Evolutionary conservation across 2,797 vertebrate species (phyloP).

Genomic region (Chiroxiphia lanceolata): DNA sequence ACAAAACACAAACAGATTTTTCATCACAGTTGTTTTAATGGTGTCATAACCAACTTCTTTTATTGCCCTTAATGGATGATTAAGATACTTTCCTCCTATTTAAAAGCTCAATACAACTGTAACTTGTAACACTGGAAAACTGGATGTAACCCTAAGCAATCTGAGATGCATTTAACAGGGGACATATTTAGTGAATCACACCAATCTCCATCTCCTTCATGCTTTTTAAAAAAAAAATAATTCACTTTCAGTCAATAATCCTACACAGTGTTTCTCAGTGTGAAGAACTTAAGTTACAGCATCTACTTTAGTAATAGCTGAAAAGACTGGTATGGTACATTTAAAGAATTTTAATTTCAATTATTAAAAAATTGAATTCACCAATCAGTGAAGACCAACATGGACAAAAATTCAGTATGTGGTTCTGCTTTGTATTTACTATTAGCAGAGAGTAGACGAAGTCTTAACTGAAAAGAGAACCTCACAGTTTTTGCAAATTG

Average conservation of each 20-base stretch:
- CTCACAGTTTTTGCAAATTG: not conserved
- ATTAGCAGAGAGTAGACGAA: not conserved
- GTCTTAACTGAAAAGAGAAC: not conserved
- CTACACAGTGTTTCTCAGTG: not conserved
- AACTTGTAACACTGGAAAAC: not conserved
- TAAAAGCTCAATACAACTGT: not conserved
- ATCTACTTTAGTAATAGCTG: not conserved
- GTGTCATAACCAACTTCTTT: constrained; percentile 54
- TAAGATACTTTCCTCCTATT: constrained; percentile 31
- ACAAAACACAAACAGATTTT: constrained; percentile 26
- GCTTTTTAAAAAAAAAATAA: not conserved
- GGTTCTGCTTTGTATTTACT: not conserved
- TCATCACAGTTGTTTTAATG: constrained; percentile 23
- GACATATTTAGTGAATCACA: constrained; percentile 1
- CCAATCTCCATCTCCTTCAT: not conserved
- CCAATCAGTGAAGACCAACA: not conserved
- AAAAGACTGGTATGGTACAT: not conserved
- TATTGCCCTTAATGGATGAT: constrained; percentile 46
- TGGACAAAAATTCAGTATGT: not conserved
- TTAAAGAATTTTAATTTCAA: not conserved
- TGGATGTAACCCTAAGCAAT: not conserved
- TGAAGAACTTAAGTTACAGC: not conserved
- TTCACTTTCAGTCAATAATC: not conserved
- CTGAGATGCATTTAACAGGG: not conserved
- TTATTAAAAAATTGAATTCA: not conserved